A percentile compares a stretch with the other conserved stretches of the same genome.
These are phyloP conservation scores for Eupithecia pulchellata DNA, from an alignment of 2,888 invertebrate species.

Conservation along the genomic window DNA sequence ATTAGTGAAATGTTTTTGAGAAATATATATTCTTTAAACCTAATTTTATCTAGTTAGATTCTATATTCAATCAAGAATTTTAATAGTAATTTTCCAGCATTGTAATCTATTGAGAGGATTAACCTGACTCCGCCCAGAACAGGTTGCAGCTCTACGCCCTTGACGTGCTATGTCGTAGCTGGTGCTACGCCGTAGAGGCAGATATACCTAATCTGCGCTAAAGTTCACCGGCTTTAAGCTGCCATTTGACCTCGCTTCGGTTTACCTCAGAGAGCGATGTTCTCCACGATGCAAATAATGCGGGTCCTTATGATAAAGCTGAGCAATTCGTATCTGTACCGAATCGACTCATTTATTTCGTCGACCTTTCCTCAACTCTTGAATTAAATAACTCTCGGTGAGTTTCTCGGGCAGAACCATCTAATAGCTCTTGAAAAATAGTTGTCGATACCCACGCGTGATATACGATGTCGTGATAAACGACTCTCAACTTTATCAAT, in stretches of 20 bases:
- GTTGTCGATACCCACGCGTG: conserved; percentile 28
- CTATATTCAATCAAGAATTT: neutral
- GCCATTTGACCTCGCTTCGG: neutral
- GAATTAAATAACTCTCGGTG: conserved; percentile 30
- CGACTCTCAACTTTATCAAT: conserved; percentile 37
- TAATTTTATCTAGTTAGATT: neutral
- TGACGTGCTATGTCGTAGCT: conserved; percentile 21
- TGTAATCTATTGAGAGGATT: neutral
- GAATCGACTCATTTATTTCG: conserved; percentile 20
- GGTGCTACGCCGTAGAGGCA: neutral
- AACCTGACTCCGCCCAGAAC: neutral
- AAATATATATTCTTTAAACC: no score
- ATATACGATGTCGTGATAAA: conserved; percentile 21
- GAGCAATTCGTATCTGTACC: conserved; percentile 28
- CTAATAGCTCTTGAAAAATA: conserved; percentile 39
- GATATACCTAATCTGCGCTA: neutral
- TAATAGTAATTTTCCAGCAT: neutral
- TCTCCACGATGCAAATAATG: neutral
- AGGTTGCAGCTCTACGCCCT: conserved; percentile 23
- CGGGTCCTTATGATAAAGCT: conserved; percentile 10
- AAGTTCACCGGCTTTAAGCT: conserved; percentile 10
- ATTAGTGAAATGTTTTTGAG: no score
- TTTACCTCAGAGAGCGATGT: neutral
- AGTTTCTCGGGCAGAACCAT: conserved; percentile 25
- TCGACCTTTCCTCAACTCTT: conserved; percentile 24